Base-by-base conservation (phyloP, 1,140 invertebrate genomes). In the Cydia splendana region DNA sequence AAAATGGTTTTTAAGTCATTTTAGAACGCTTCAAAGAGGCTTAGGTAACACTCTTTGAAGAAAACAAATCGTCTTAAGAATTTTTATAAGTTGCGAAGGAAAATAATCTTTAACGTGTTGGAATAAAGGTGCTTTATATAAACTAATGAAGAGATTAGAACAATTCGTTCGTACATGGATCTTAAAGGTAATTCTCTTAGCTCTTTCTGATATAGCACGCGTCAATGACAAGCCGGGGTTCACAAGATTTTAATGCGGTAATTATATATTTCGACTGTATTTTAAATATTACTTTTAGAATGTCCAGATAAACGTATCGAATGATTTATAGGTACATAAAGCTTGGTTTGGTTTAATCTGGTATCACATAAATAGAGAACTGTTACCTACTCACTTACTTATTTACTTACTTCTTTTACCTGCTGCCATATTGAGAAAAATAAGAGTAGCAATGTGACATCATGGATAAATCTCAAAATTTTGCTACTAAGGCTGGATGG, bases 121-220 rank as follows among this genome's bases (percentile, higher is more conserved):
- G 48, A 30, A 81, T 82, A 83, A 76, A 78, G 75, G 77, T 75
- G 75, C 76, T 74, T 65, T 75, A 76, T 48, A 73, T 57, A 78
- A 73, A 76, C 62, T 85, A 84, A 85, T 85, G 82, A 85, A 84
- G 84, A 80, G 80, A 83, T 85, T 85, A 84, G 79, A 79, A 81
- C 76, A 73, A 77, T 81, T 76, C 71, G 78, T 79, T 81, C 77
- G 78, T 82, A 78, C 76, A 75, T 81, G 77, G 79, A 83, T 81
- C 78, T 78, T 77, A 71, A 82, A 83, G 79, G 82, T 81, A 80
- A 81, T 80, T 83, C 79, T 79, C 78, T 82, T 76, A 78, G 75
- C 77, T 82, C 77, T 79, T 81, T 84, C 80, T 81, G 79, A 83
- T 83, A 82, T 71, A 85, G 84, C 82, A 85, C 84, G 84, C 84